phyloP scores from a whole-genome alignment of 2,888 invertebrate genomes.

The Epinotia demarniana region DNA sequence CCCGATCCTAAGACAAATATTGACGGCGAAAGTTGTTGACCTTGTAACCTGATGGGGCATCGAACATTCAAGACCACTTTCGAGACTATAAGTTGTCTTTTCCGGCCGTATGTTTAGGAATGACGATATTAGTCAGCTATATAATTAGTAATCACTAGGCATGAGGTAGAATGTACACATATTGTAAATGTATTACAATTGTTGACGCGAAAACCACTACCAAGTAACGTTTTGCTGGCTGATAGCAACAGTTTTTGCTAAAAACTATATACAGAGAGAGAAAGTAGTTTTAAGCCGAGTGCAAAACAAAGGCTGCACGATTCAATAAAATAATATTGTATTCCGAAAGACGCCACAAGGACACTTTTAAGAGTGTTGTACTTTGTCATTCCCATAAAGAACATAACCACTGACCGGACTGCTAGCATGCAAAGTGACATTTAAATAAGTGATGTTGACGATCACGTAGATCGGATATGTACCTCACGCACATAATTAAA shows the following conservation, averaged over 20 bases:
- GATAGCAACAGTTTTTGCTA: too few species aligned
- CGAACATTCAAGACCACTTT: constrained; percentile 51
- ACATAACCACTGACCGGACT: too few species aligned
- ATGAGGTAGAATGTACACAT: background rate
- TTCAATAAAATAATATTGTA: background rate
- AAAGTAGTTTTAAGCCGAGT: too few species aligned
- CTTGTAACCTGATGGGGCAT: constrained; percentile 62
- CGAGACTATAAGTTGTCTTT: constrained; percentile 31
- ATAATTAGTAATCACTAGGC: constrained; percentile 2
- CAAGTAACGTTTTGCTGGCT: too few species aligned
- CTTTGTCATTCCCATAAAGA: too few species aligned
- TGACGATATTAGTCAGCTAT: constrained; percentile 2
- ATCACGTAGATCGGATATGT: constrained; percentile 39
- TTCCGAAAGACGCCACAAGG: too few species aligned
- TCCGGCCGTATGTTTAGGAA: constrained; percentile 13
- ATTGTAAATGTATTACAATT: background rate
- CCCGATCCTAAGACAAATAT: constrained; percentile 42
- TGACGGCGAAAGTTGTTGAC: constrained; percentile 71
- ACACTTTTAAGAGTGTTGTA: too few species aligned
- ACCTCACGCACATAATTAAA: constrained; percentile 55
- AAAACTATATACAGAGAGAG: too few species aligned
- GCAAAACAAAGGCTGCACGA: too few species aligned
- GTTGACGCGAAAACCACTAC: background rate
- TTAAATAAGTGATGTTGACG: constrained; percentile 22
- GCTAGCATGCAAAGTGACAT: constrained; percentile 8